These are phyloP conservation scores for Chiloscyllium plagiosum DNA, from an alignment of 2,113 vertebrate genomes.

Conservation along the genomic window DNA sequence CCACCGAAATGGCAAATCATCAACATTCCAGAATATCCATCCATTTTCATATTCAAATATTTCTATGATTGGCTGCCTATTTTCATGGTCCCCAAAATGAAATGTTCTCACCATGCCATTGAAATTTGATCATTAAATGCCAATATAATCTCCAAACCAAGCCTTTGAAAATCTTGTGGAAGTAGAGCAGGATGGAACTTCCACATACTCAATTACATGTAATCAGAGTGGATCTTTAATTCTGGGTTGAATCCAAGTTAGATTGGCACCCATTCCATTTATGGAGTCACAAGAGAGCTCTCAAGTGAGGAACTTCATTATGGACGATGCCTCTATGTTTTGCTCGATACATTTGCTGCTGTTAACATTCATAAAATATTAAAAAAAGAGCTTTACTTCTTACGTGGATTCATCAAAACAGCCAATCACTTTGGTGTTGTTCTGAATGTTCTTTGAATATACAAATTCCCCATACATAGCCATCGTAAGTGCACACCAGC, in stretches of 20 bases:
- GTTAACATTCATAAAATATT: neutral
- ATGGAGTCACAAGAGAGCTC: neutral
- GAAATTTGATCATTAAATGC: neutral
- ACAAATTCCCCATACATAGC: neutral
- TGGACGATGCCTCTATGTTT: neutral
- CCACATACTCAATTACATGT: neutral
- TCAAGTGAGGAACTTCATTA: neutral
- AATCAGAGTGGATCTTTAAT: neutral
- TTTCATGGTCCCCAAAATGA: neutral
- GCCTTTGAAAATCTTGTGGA: neutral
- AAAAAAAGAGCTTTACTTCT: neutral
- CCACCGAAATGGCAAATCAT: neutral
- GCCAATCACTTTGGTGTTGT: neutral
- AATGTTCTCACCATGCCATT: neutral
- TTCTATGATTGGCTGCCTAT: neutral
- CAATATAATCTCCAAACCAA: neutral
- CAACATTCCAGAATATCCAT: neutral
- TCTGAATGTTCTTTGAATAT: neutral
- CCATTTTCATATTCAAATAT: neutral
- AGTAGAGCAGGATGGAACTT: neutral
- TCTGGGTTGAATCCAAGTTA: neutral
- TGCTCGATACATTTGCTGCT: neutral
- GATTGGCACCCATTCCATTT: neutral
- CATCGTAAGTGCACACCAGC: neutral
- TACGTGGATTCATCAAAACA: neutral